Evolutionary conservation across 2,797 vertebrate species (phyloP).

Genomic region (Coilia nasus): DNA sequence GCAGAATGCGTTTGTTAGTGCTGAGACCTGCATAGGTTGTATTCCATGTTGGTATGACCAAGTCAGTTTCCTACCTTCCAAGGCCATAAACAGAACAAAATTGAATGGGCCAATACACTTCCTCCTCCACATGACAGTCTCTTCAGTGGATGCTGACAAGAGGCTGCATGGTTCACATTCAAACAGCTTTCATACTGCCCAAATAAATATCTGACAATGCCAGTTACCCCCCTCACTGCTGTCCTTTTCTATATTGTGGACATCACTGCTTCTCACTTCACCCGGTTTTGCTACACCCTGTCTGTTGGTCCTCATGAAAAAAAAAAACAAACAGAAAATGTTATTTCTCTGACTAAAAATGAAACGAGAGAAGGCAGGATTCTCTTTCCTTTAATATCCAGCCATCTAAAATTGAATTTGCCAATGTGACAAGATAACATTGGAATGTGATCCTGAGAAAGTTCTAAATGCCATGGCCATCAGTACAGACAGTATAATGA

Average conservation of each 20-base stretch:
- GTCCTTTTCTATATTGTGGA: constrained; percentile 53
- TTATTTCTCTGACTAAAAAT: constrained; percentile 63
- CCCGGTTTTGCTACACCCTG: constrained; percentile 63
- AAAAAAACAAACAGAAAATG: constrained; percentile 67
- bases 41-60: not conserved
- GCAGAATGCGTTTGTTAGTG: no score
- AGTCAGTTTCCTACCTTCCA: not conserved
- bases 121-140: not conserved
- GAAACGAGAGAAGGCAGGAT: constrained; percentile 55
- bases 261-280: constrained; percentile 58
- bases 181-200: constrained; percentile 57
- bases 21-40: not conserved
- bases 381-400: constrained; percentile 69
- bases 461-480: constrained; percentile 30
- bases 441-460: constrained; percentile 58
- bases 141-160: not conserved
- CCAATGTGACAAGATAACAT: constrained; percentile 69
- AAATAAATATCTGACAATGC: constrained; percentile 61
- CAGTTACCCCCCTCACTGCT: constrained; percentile 56
- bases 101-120: not conserved
- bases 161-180: constrained; percentile 35
- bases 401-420: constrained; percentile 76
- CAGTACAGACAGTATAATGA: constrained; percentile 41
- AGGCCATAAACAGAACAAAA: not conserved
- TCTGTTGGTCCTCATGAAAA: constrained; percentile 60